Percentiles rank a stretch among this genome's conserved stretches.
These are phyloP conservation scores for Strigamia crassipes DNA, from an alignment of 2,888 invertebrate species.

Conservation along the genomic window DNA sequence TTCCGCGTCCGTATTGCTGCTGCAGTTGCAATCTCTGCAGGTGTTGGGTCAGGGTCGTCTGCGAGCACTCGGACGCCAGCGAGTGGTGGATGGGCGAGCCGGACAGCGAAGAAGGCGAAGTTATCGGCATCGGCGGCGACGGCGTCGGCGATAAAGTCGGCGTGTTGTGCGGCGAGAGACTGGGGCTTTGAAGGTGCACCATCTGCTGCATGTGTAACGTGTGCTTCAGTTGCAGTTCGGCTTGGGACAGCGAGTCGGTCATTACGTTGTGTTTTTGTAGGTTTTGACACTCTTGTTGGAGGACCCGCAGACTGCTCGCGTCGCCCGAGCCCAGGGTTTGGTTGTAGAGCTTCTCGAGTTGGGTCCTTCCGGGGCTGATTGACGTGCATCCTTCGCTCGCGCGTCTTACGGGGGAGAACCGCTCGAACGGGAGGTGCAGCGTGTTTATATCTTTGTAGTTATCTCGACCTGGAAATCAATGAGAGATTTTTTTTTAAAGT, in stretches of 20 bases:
- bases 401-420: conserved; percentile 88
- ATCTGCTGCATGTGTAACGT: conserved; percentile 60
- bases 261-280: conserved; percentile 63
- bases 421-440: conserved; percentile 66
- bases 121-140: conserved; percentile 53
- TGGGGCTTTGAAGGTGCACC: conserved; percentile 51
- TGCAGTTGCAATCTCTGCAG: conserved; percentile 60
- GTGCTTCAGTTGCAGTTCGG: conserved; percentile 61
- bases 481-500: background rate
- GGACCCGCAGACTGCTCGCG: conserved; percentile 61
- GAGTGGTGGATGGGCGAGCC: conserved; percentile 68
- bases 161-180: conserved; percentile 50
- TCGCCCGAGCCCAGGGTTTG: conserved; percentile 65
- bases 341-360: conserved; percentile 62
- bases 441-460: conserved; percentile 66
- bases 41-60: conserved; percentile 59
- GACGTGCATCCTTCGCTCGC: conserved; percentile 76
- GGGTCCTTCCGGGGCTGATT: conserved; percentile 55
- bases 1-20: conserved; percentile 52
- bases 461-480: conserved; percentile 61
- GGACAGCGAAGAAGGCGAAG: conserved; percentile 55
- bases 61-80: conserved; percentile 57
- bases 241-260: conserved; percentile 55
- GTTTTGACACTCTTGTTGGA: conserved; percentile 79
- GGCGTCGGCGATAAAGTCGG: conserved; percentile 55